phyloP scores from a whole-genome alignment of 2,888 invertebrate species.

The Dasysyrphus tricinctus region DNA sequence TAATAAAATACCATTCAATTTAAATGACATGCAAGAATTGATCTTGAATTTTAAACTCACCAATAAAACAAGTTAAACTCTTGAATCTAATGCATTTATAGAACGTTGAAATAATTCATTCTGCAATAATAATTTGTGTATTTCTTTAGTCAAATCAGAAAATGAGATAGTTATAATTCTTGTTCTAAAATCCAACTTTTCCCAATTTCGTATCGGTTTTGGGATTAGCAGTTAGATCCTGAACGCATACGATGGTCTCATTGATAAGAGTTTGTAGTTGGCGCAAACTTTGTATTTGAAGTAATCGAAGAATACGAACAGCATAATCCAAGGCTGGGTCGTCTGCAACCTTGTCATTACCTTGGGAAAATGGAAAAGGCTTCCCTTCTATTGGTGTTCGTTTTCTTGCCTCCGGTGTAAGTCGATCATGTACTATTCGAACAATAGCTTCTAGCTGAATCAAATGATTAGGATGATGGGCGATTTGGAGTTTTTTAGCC shows the following conservation, averaged over 20 bases:
- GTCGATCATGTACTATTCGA: constrained; percentile 85
- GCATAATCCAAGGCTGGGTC: constrained; percentile 88
- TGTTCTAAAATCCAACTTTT: constrained; percentile 90
- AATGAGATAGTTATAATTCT: neutral
- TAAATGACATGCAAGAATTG: neutral
- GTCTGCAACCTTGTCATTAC: constrained; percentile 87
- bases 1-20: neutral
- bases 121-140: neutral
- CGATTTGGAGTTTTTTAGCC: constrained; percentile 90
- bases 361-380: constrained; percentile 88
- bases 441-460: constrained; percentile 89
- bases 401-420: constrained; percentile 85
- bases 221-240: constrained; percentile 97
- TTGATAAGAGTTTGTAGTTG: constrained; percentile 95
- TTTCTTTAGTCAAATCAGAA: neutral
- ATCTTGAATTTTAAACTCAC: neutral
- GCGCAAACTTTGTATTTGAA: constrained; percentile 86
- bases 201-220: constrained; percentile 97
- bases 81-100: neutral
- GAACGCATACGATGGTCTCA: constrained; percentile 96
- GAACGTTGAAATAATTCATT: neutral
- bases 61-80: neutral
- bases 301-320: constrained; percentile 90
- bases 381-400: constrained; percentile 84
- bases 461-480: constrained; percentile 92